phyloP scores from a whole-genome alignment of 2,797 vertebrate species.

The Onychomys arenicola region DNA sequence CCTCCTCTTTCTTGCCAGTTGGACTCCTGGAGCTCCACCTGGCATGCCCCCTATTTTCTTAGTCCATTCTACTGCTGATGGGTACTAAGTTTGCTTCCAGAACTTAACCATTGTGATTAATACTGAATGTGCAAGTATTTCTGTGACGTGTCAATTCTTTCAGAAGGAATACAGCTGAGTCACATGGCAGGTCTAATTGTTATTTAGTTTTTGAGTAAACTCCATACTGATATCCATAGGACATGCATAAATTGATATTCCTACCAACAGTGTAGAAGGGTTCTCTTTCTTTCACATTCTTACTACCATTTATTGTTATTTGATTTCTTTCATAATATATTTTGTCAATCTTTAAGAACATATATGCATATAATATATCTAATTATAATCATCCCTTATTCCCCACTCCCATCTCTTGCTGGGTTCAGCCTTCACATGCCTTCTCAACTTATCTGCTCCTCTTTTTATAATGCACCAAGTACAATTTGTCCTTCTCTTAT shows the following conservation, averaged over 20 bases:
- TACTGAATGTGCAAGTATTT: background rate
- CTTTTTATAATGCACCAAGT: background rate
- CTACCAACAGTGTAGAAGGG: background rate
- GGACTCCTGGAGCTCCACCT: too few species aligned
- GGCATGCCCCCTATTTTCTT: background rate
- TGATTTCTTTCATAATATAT: background rate
- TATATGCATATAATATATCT: background rate
- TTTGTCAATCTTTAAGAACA: background rate
- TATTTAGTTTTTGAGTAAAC: background rate
- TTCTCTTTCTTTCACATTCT: background rate
- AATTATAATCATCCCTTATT: background rate
- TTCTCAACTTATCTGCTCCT: too few species aligned
- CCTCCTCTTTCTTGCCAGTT: too few species aligned
- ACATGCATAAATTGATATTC: background rate
- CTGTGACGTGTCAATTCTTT: background rate
- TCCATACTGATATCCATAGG: background rate
- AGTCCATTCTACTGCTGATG: background rate
- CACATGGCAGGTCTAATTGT: background rate
- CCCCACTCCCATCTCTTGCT: background rate
- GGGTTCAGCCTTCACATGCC: background rate
- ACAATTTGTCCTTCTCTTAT: too few species aligned
- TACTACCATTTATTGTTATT: background rate
- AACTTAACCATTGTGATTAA: background rate
- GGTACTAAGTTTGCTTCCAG: background rate
- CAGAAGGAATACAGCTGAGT: background rate